Conservation (phyloP, 35 echinoderm and acorn worm species). For the Lytechinus variegatus region DNA sequence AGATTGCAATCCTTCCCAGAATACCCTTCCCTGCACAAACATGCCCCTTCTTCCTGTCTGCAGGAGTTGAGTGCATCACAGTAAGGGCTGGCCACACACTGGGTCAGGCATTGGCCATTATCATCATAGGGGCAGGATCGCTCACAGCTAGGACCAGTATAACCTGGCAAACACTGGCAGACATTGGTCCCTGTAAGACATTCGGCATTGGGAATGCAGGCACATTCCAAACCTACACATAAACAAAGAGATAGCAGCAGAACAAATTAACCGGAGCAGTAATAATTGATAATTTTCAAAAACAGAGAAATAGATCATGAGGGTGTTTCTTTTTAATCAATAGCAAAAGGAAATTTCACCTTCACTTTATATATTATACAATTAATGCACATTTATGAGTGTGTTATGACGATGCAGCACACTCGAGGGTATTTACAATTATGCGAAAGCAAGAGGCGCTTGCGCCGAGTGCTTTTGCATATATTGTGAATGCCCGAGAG, state of each 20-base stretch:
- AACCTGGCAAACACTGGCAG: constrained; percentile 52
- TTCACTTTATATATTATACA: too few species aligned
- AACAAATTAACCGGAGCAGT: too few species aligned
- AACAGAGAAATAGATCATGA: too few species aligned
- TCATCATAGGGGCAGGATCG: constrained; percentile 58
- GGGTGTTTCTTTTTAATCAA: too few species aligned
- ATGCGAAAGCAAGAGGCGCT: too few species aligned
- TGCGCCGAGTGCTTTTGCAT: too few species aligned
- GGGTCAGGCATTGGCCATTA: constrained; percentile 34
- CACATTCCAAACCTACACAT: constrained; percentile 59
- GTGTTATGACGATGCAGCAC: too few species aligned
- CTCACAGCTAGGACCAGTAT: constrained; percentile 67
- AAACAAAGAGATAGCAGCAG: not conserved
- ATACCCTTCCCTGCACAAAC: constrained; percentile 60
- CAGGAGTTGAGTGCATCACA: constrained; percentile 38
- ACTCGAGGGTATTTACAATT: too few species aligned
- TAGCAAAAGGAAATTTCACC: too few species aligned
- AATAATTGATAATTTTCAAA: too few species aligned
- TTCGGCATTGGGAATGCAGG: constrained; percentile 54
- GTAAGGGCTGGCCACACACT: constrained; percentile 16
- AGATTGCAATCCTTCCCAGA: constrained; percentile 65
- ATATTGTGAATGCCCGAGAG: too few species aligned
- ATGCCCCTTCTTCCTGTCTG: constrained; percentile 27
- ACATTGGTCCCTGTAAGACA: not conserved
- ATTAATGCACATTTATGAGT: too few species aligned